These are phyloP conservation scores for Sepiola atlantica DNA, from an alignment of 2,888 invertebrate genomes.

Conservation along the genomic window DNA sequence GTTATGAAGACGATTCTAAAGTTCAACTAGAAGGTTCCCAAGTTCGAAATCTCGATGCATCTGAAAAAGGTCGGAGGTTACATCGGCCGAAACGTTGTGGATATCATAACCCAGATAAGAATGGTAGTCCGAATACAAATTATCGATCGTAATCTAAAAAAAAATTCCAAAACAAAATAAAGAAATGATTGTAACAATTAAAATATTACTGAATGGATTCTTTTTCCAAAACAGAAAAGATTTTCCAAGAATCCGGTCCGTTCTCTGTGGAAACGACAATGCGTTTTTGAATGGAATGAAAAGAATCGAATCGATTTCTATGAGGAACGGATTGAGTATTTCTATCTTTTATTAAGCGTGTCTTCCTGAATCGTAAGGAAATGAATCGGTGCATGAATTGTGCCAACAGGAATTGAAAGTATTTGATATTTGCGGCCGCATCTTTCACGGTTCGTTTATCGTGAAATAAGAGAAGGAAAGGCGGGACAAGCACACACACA, in stretches of 20 bases:
- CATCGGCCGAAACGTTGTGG: too few relatives aligned
- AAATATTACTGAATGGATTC: neutral
- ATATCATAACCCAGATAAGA: too few relatives aligned
- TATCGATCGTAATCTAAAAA: too few relatives aligned
- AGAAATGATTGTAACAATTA: neutral
- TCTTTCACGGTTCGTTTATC: neutral
- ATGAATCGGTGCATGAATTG: neutral
- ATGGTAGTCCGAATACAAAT: too few relatives aligned
- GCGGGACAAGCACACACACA: too few relatives aligned
- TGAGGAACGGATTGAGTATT: slow-evolving; percentile 7
- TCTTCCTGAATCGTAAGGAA: neutral
- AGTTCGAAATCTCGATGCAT: too few relatives aligned
- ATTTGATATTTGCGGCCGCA: neutral
- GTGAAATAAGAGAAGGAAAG: too few relatives aligned
- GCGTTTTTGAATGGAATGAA: neutral
- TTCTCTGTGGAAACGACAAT: neutral
- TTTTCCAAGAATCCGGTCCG: neutral
- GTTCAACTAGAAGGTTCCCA: too few relatives aligned
- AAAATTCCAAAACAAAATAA: neutral
- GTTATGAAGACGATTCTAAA: too few relatives aligned
- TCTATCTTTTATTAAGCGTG: neutral
- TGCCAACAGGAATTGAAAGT: neutral
- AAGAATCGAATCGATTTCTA: neutral
- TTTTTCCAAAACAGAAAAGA: neutral
- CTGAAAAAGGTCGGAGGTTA: too few relatives aligned